These are phyloP conservation scores for Cancer borealis DNA, from an alignment of 2,888 invertebrate species.

Conservation along the genomic window DNA sequence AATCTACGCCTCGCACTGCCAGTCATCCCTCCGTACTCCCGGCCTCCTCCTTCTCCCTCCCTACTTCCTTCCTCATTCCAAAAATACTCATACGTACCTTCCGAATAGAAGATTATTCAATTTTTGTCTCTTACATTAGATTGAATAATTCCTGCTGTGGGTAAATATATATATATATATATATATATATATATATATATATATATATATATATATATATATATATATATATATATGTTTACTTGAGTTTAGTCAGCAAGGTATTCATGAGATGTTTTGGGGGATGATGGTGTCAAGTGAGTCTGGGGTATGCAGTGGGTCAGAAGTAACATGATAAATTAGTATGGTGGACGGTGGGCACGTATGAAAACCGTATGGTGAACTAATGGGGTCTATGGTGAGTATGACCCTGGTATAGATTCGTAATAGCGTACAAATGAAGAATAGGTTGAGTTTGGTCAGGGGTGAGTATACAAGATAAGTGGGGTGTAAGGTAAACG, in stretches of 20 bases:
- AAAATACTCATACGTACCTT: background rate
- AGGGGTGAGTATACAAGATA: background rate
- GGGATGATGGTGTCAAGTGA: background rate
- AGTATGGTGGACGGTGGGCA: background rate
- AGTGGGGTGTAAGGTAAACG: background rate
- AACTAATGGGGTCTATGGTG: background rate
- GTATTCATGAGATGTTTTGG: background rate
- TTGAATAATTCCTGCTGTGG: background rate
- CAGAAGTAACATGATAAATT: background rate
- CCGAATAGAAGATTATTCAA: background rate
- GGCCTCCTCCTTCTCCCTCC: background rate
- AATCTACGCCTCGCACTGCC: background rate
- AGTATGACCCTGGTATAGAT: background rate
- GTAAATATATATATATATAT: conserved; percentile 7
- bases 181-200: conserved; percentile 52
- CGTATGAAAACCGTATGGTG: background rate
- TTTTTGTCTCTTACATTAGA: background rate
- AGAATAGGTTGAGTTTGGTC: background rate
- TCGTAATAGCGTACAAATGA: background rate
- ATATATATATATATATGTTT: background rate
- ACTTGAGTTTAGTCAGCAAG: background rate
- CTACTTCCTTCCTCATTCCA: background rate
- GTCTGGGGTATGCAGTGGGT: background rate
- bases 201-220: conserved; percentile 28
- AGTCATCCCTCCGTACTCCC: background rate